Percentiles rank a stretch among this genome's conserved stretches.
phyloP scores from a whole-genome alignment of 2,888 invertebrate species.

The Notodonta dromedarius region DNA sequence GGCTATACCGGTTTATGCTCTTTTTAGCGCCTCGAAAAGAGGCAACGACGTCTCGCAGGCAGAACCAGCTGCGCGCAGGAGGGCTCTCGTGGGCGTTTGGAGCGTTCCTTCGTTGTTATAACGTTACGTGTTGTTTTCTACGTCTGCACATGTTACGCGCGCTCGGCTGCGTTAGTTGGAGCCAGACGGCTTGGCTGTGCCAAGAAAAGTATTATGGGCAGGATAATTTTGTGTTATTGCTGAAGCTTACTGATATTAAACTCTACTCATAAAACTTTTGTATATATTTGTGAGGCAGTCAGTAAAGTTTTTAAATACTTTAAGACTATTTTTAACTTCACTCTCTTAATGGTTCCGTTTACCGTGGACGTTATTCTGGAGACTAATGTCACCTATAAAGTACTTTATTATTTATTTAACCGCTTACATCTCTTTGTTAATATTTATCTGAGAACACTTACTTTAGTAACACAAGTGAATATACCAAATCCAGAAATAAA shows the following conservation, averaged over 20 bases:
- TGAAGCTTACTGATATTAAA: not conserved
- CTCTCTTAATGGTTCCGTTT: too few species aligned
- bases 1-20: slow-evolving; percentile 73
- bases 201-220: slow-evolving; percentile 4
- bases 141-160: slow-evolving; percentile 6
- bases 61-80: slow-evolving; percentile 51
- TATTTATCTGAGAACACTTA: too few species aligned
- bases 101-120: slow-evolving; percentile 24
- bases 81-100: slow-evolving; percentile 35
- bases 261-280: not conserved
- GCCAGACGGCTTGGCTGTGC: slow-evolving; percentile 4
- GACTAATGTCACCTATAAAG: too few species aligned
- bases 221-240: slow-evolving; percentile 1
- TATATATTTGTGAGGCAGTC: not conserved
- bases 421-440: too few species aligned
- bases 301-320: not conserved
- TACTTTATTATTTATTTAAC: too few species aligned
- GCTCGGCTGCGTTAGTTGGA: slow-evolving; percentile 7
- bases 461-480: too few species aligned
- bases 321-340: too few species aligned
- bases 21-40: slow-evolving; percentile 74
- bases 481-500: too few species aligned
- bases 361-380: too few species aligned
- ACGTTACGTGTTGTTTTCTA: slow-evolving; percentile 20
- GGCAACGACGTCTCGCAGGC: slow-evolving; percentile 61